Evolutionary conservation across 2,113 vertebrate genomes (phyloP), one percentile per base, ranked within the genome.

Genomic region (Megaleporinus macrocephalus): DNA sequence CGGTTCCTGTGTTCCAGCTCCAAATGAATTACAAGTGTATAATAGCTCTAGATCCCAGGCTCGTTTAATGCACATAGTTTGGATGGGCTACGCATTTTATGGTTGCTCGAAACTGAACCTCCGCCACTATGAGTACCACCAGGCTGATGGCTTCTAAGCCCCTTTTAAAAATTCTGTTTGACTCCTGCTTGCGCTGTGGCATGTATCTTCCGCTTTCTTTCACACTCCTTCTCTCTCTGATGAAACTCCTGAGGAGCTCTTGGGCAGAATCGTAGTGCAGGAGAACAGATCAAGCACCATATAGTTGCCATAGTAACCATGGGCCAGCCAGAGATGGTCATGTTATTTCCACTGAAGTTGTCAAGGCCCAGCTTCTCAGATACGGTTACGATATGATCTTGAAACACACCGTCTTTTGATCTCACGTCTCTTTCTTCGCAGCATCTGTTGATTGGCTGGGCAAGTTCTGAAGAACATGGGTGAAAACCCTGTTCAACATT

Each of bases 281-380:
- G 89, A 88, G 88, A 90, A 93, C 91, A 69, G 86, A 94, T 90
- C 69, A 30, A 78, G 83, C 85, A 88, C 51, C 66, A 79, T 79
- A 81, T 69, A 82, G 91, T 94, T 91, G 84, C 92, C 86, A 94
- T 92, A 89, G 91, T 84, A 90, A 93, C 91, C 24, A 57, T 73
- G 71, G 78, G 86, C 87, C 85, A 81, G 83, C 83, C 84, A 84
- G 76, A 80, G 71, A 55, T 76, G 79, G 63, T 57, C 76, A 76
- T 73, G 72, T 88, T 71, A n/a, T n/a, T 83, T 77, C 51, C 5
- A 49, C 74, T 71, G 26, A 41, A 26, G 18, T 71, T 71, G 55
- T 82, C 26, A 61, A 72, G 10, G 29, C 65, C 53, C 29, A 41
- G 49, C 41, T 41, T 6, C 73, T 62, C 41, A 62, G 27, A 77